Evolutionary conservation across 2,888 invertebrate genomes (phyloP), one percentile per base, ranked within the genome.

Genomic region (Latheticus oryzae): DNA sequence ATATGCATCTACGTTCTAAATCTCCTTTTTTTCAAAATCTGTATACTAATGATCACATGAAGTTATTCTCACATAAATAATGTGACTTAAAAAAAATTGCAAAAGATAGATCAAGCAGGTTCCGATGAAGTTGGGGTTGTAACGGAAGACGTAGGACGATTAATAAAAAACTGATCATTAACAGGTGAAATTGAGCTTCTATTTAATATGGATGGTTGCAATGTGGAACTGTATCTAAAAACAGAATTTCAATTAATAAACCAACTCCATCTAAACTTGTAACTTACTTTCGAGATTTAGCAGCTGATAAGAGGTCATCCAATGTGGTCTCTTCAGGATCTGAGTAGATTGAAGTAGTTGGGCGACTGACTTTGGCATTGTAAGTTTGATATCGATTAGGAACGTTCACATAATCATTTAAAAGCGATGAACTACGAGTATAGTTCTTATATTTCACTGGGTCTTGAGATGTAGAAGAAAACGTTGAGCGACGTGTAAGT

Each of bases 371-470:
- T 64, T 73, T 73, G 13, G 76, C 73, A 65, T 70, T 76, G 58
- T 76, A 78, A 3, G 78, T 77, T 60, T 78, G 76, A 61, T 78
- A 78, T 15, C 74, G 73, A 58, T 75, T 73, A 5, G 76, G 76
- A 30, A 77, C 69, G 60, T 77, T 76, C 11, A 76, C 76, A 51
- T 76, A 77, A 62, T 77, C 76, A 57, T 75, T 77, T 43, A 74
- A 57, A 24, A 72, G 64, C 12, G 76, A 74, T 57, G 75, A 72
- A 64, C 71, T 75, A 53, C 76, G 70, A 16, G 58, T 60, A 50
- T 77, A 76, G 1, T 70, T 66, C 55, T 69, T 71, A 45, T 72
- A 73, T 38, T 57, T 62, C 13, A 17, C 17, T 40, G 69, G 64
- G 57, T 72, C 71, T 11, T 69, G 69, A 26, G 65, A 58, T 30